These are phyloP conservation scores for Falco concolor DNA, from an alignment of 2,797 vertebrate genomes.

Conservation along the genomic window DNA sequence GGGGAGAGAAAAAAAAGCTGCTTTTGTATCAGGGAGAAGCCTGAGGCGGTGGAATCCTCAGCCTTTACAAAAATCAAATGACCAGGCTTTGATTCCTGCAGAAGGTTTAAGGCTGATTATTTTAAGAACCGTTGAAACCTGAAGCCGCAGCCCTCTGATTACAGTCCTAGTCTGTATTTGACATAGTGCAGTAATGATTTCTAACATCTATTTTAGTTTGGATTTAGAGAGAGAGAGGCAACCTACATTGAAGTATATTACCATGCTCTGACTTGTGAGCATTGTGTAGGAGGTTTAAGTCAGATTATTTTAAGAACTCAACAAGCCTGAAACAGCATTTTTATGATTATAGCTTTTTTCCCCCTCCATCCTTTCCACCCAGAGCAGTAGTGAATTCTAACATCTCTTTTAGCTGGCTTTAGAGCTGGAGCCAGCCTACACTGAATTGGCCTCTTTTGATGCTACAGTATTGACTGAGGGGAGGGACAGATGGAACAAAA, in stretches of 20 bases:
- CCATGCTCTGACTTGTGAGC: constrained; percentile 57
- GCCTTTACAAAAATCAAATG: constrained; percentile 30
- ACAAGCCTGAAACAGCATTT: constrained; percentile 68
- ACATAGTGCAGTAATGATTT: constrained; percentile 59
- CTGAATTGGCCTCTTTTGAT: constrained; percentile 75
- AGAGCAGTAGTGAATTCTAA: constrained; percentile 66
- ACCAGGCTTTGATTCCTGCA: constrained; percentile 51
- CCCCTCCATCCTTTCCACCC: constrained; percentile 51
- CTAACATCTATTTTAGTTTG: constrained; percentile 65
- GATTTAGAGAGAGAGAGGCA: constrained; percentile 63
- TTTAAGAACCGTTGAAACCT: constrained; percentile 66
- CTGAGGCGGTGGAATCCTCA: constrained; percentile 39
- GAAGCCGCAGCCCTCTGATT: constrained; percentile 39
- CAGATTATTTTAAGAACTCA: constrained; percentile 74
- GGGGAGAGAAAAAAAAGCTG: background rate
- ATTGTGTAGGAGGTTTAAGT: constrained; percentile 68
- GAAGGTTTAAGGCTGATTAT: constrained; percentile 68
- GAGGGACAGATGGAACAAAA: constrained; percentile 75
- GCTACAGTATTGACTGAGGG: constrained; percentile 71
- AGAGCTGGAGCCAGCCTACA: constrained; percentile 58
- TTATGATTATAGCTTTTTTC: constrained; percentile 61
- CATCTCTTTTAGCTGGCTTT: constrained; percentile 69
- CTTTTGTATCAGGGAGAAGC: constrained; percentile 45
- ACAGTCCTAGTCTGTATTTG: constrained; percentile 51
- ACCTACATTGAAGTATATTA: constrained; percentile 56